phyloP scores from a whole-genome alignment of 2,888 invertebrate species.

The Myopa testacea region DNA sequence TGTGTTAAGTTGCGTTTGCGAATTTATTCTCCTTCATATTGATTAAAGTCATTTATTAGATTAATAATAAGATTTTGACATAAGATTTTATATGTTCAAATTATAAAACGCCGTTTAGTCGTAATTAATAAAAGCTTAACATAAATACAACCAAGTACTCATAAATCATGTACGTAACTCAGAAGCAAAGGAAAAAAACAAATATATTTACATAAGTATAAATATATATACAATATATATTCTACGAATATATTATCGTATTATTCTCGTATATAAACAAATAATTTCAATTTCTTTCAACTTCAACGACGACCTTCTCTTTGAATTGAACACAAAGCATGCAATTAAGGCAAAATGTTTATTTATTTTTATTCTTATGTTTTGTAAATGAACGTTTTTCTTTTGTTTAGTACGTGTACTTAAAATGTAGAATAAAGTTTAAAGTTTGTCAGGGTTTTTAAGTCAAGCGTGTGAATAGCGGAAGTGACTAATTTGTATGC shows the following conservation, averaged over 20 bases:
- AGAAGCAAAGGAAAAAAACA: too few relatives aligned
- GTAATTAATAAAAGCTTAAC: background rate
- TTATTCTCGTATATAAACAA: too few relatives aligned
- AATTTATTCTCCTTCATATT: background rate
- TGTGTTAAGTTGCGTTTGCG: too few relatives aligned
- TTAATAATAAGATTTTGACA: background rate
- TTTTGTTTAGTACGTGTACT: too few relatives aligned
- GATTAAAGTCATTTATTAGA: background rate
- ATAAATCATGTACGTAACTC: too few relatives aligned
- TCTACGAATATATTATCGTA: too few relatives aligned
- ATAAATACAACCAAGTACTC: too few relatives aligned
- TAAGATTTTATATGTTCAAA: background rate
- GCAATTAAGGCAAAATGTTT: slow-evolving; percentile 5
- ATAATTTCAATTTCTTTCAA: background rate
- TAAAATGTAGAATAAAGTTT: too few relatives aligned
- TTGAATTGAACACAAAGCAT: background rate
- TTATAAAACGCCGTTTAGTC: background rate
- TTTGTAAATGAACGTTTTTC: too few relatives aligned
- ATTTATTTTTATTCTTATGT: background rate
- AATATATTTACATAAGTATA: too few relatives aligned
- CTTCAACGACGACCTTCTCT: background rate
- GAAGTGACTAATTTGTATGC: background rate
- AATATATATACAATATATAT: too few relatives aligned
- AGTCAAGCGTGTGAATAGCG: background rate
- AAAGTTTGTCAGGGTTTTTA: too few relatives aligned